Base-by-base conservation (phyloP, 2,888 invertebrate genomes). In the Catocala nupta region DNA sequence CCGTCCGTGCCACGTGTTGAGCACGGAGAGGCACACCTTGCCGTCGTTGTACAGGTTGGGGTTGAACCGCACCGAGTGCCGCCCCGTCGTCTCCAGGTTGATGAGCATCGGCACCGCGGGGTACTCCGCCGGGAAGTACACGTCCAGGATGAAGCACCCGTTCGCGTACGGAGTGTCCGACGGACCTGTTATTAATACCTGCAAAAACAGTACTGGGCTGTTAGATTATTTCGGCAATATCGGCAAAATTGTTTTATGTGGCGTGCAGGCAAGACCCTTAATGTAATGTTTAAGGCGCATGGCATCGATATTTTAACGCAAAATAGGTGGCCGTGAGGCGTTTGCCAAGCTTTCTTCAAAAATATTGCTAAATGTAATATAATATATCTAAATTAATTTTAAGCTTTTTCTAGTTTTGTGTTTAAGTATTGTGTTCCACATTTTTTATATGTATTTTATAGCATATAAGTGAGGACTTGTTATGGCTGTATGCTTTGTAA, bases 1-100 rank as follows among this genome's bases (percentile, higher is more conserved):
- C 58, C 98, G 95, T 7, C 99, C 99, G 89, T 99, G 98, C 99
- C 99, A 99, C 3, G 99, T 99, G 92, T 99, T 99, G 73, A 99
- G 95, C 72, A 99, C 98, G 75, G 98, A 98, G 85, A 99, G 96
- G 90, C 99, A 99, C 81, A 94, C 93, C 95, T 99, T 99, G 72
- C 99, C 99, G 92, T 99, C 98, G 95, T 98, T 98, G 92, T 98
- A 98, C 59, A 98, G 95, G 95, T 98, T 98, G 69, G 98, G 98
- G 95, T 98, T 98, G 91, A 98, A 98, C 71, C 98, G 96, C 82
- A 98, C 97, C 36, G 97, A 97, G 87, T 97, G 98, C 73, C 96
- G 97, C 77, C 97, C 98, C 51, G 98, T 98, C 33, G 98, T 98
- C 94, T 98, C 98, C 88, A 98, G 94, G 93, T 98, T 98, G 81